phyloP scores from a whole-genome alignment of 2,888 invertebrate genomes.

The Acrobeloides nanus region DNA sequence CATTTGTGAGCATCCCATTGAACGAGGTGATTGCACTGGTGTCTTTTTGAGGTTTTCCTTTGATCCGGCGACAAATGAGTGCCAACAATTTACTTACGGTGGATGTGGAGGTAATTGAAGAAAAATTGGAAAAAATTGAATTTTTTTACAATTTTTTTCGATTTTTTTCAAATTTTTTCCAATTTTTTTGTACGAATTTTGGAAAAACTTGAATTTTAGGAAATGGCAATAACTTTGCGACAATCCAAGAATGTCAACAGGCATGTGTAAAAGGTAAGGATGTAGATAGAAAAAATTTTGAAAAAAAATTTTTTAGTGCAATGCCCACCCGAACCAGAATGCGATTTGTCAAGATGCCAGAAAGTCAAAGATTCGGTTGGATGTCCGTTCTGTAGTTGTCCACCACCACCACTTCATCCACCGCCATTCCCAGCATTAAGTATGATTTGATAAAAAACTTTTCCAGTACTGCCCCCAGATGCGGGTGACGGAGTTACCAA shows the following conservation, averaged over 20 bases:
- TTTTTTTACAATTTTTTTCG: too few species aligned
- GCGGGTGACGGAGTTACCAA: too few species aligned
- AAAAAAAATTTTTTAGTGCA: constrained; percentile 11
- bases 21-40: constrained; percentile 50
- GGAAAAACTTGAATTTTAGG: constrained; percentile 13
- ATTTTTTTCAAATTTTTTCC: too few species aligned
- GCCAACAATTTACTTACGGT: constrained; percentile 45
- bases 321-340: constrained; percentile 34
- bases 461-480: too few species aligned
- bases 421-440: constrained; percentile 15
- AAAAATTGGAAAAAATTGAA: not conserved
- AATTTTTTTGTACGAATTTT: not conserved
- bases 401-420: constrained; percentile 31
- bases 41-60: constrained; percentile 53
- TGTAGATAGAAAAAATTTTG: too few species aligned
- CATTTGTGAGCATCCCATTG: constrained; percentile 50
- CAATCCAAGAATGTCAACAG: constrained; percentile 38
- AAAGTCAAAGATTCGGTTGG: constrained; percentile 45
- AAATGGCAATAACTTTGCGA: constrained; percentile 51
- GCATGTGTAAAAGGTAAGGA: constrained; percentile 27
- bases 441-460: constrained; percentile 13
- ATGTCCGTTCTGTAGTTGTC: constrained; percentile 49
- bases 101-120: constrained; percentile 39
- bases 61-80: constrained; percentile 42
- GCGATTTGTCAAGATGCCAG: constrained; percentile 45